Percentiles rank a stretch among this genome's conserved stretches.
phyloP scores from a whole-genome alignment of 2,888 invertebrate genomes.

The Teleiodes luculella region DNA sequence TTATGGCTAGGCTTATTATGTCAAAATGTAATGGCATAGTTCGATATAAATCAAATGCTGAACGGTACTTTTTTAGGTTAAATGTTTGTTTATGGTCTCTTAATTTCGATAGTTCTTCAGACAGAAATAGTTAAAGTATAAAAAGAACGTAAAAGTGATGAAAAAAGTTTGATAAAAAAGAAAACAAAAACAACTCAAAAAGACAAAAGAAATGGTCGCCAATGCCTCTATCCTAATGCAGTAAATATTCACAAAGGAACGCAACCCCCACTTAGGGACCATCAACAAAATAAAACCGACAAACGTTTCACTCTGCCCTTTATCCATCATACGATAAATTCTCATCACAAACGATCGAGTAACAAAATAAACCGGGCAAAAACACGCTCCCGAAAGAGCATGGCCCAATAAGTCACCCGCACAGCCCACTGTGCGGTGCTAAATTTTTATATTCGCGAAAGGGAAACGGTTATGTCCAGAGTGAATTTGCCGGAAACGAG shows the following conservation, averaged over 20 bases:
- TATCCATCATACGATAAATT: conserved; percentile 42
- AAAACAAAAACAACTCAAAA: background rate
- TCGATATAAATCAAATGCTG: conserved; percentile 7
- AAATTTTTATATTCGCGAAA: conserved; percentile 63
- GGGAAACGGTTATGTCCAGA: conserved; percentile 64
- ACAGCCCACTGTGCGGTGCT: conserved; percentile 55
- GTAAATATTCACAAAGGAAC: background rate
- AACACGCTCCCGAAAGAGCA: conserved; percentile 31
- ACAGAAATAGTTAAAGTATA: too few species aligned
- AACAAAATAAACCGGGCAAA: conserved; percentile 40
- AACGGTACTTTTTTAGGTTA: conserved; percentile 5
- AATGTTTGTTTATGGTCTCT: background rate
- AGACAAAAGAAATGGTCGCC: background rate
- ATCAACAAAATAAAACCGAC: conserved; percentile 10
- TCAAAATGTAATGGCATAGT: conserved; percentile 7
- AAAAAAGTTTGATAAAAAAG: background rate
- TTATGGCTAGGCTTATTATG: conserved; percentile 15
- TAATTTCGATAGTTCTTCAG: too few species aligned
- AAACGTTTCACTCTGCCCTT: conserved; percentile 11
- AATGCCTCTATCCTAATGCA: background rate
- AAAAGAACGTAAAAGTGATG: too few species aligned
- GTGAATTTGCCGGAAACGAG: conserved; percentile 52
- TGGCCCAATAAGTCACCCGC: conserved; percentile 48
- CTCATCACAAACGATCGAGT: conserved; percentile 41
- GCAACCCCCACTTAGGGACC: conserved; percentile 2